Base-by-base conservation (phyloP, 2,888 invertebrate species). In the Aphodius sticticus region DNA sequence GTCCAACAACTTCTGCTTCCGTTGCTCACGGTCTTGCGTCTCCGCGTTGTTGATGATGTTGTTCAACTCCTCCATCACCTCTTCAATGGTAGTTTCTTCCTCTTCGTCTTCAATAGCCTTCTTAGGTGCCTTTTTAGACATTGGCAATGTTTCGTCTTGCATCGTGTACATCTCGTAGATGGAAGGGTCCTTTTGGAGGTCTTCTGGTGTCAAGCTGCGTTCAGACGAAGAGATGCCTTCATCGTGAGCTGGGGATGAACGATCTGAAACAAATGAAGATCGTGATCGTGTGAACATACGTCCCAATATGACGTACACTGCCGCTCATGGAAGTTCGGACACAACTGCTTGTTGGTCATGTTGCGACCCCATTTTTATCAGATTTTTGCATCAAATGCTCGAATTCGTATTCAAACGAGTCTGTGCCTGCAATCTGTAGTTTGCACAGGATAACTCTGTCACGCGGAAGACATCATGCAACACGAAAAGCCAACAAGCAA, bases 201-300 rank as follows among this genome's bases (percentile, higher is more conserved):
- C 92, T 53, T 92, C 92, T 0, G 95, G 95, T 81, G 94, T 95
- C 71, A 95, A 90, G 70, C 95, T 95, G 83, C 94, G 91, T 77
- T 96, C 96, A 0, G 96, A 96, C 7, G 96, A 96, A 85, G 96
- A 96, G 83, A 96, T 96, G 6, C 96, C 96, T 91, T 96, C 96
- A 86, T 96, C 96, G 89, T 96, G 96, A 69, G 95, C 95, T 83
- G 96, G 95, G 6, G 95, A 94, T 70, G 94, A 94, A 85, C 92
- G 93, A 85, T 91, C 92, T 92, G 86, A 2, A 90, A 90, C 16
- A 81, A 26, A 26, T n/a, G n/a, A n/a, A n/a, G n/a, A n/a, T n/a
- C n/a, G n/a, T n/a, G n/a, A n/a, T n/a, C n/a, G n/a, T n/a, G n/a
- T n/a, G n/a, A n/a, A n/a, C n/a, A n/a, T n/a, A n/a, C n/a, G n/a